Conservation (phyloP, 2,113 vertebrate species). For the Rhinoderma darwinii region DNA sequence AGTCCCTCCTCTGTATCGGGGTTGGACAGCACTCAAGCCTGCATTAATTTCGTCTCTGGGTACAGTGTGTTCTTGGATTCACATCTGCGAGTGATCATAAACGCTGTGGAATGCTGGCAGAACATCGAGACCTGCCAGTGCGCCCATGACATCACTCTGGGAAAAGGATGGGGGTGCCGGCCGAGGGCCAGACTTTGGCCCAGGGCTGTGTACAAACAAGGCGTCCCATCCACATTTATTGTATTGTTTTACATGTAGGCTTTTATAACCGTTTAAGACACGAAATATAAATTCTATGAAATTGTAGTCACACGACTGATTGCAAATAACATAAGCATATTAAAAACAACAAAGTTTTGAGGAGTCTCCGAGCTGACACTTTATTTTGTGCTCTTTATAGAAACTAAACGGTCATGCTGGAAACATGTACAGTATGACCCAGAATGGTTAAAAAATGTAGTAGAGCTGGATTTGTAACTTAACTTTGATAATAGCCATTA, state of each 20-base stretch:
- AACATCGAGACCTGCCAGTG: conserved; percentile 99
- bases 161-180: conserved; percentile 83
- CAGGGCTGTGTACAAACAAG: conserved; percentile 51
- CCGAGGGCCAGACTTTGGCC: conserved; percentile 70
- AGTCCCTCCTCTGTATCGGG: conserved; percentile 81
- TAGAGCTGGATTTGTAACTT: too few species aligned
- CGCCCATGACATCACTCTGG: conserved; percentile 94
- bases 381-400: neutral
- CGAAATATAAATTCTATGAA: too few species aligned
- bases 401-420: neutral
- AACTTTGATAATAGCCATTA: too few species aligned
- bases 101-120: conserved; percentile 99
- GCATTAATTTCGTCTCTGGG: conserved; percentile 99
- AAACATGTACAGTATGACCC: too few species aligned
- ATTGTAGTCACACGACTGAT: neutral
- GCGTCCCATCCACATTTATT: conserved; percentile 33
- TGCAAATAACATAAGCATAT: neutral
- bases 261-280: too few species aligned
- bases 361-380: neutral
- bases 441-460: too few species aligned
- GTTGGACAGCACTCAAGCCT: conserved; percentile 95
- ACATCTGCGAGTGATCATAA: conserved; percentile 99
- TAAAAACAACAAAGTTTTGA: neutral
- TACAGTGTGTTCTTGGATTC: conserved; percentile 99
- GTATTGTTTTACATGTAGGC: too few species aligned